phyloP scores from a whole-genome alignment of 2,797 vertebrate genomes.

The Hapalemur alaotrensis region DNA sequence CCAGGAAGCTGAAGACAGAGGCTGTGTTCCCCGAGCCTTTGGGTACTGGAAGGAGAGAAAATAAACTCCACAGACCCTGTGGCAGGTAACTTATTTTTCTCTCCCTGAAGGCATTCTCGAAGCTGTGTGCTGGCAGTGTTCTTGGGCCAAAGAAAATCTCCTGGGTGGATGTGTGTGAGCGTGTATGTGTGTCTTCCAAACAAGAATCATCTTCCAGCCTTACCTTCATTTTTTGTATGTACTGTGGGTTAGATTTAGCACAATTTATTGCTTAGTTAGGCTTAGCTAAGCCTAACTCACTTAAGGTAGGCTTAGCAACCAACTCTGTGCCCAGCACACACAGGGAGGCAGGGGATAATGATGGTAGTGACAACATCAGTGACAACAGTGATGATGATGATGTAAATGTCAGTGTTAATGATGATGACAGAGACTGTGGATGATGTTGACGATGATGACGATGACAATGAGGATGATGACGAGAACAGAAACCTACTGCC shows the following conservation, averaged over 20 bases:
- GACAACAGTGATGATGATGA: background rate
- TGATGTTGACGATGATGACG: background rate
- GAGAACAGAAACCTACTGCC: background rate
- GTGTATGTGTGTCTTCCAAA: background rate
- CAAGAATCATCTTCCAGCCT: background rate
- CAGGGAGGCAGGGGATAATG: background rate
- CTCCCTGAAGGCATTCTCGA: background rate
- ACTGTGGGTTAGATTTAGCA: background rate
- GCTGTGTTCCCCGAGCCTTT: background rate
- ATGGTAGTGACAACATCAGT: rapidly evolving
- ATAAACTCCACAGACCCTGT: background rate
- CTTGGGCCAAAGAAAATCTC: constrained; percentile 4
- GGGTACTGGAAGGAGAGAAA: background rate
- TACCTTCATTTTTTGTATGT: background rate
- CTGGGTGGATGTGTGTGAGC: background rate
- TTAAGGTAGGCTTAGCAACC: background rate
- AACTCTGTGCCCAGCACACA: background rate
- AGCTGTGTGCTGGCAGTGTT: background rate
- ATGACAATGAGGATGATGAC: no score
- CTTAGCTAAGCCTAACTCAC: background rate
- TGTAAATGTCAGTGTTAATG: no score
- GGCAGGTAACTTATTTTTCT: background rate
- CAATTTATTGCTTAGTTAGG: background rate
- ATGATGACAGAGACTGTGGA: background rate
- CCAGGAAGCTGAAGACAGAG: background rate